A percentile compares a stretch with the other conserved stretches of the same genome.
Conservation (phyloP, 1,140 invertebrate genomes). For the Leptopilina boulardi region DNA sequence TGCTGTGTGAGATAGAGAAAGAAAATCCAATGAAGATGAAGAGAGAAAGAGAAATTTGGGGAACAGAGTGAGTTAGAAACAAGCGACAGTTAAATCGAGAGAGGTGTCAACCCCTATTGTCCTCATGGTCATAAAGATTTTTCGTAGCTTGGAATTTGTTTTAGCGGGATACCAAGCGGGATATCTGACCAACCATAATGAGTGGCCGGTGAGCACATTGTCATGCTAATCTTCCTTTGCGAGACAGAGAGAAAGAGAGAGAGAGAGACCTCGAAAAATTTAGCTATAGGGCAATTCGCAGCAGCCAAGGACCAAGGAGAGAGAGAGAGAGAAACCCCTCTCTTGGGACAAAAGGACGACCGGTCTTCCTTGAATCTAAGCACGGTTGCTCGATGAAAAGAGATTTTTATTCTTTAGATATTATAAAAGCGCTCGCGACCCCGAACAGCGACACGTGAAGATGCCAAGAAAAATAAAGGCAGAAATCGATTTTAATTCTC, state of each 20-base stretch:
- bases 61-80: neutral
- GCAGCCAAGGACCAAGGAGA: constrained; percentile 58
- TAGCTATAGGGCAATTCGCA: constrained; percentile 53
- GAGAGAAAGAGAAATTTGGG: constrained; percentile 21
- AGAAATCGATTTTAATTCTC: neutral
- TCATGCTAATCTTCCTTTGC: constrained; percentile 70
- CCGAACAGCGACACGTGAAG: neutral
- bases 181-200: constrained; percentile 67
- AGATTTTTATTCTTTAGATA: constrained; percentile 52
- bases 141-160: constrained; percentile 66
- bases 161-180: constrained; percentile 57
- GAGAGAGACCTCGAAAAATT: constrained; percentile 55
- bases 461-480: neutral
- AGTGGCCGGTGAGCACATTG: constrained; percentile 71
- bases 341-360: constrained; percentile 64
- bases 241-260: no score
- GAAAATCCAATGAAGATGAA: constrained; percentile 35
- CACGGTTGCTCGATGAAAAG: constrained; percentile 47
- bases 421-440: neutral
- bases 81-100: constrained; percentile 49
- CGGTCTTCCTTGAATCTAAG: constrained; percentile 62
- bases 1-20: constrained; percentile 39
- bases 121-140: constrained; percentile 58
- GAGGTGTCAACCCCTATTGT: constrained; percentile 65
- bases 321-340: no score